Conservation (phyloP, 2,888 invertebrate genomes). For the Adelognathus sp. region DNA sequence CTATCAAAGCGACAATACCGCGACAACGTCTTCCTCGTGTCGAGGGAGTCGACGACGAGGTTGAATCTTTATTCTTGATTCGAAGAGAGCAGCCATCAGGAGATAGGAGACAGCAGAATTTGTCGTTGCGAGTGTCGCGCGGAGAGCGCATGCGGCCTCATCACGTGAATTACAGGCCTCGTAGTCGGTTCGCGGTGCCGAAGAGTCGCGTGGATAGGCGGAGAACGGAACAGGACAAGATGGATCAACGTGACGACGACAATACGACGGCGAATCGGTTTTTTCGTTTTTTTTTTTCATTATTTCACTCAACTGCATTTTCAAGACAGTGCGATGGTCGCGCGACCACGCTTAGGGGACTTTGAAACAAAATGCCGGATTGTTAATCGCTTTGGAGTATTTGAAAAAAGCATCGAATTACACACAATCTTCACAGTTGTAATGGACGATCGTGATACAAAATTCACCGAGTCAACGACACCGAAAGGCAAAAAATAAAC, state of each 20-base stretch:
- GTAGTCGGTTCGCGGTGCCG: slow-evolving; percentile 70
- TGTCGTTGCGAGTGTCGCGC: slow-evolving; percentile 78
- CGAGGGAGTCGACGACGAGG: slow-evolving; percentile 59
- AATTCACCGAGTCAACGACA: neutral
- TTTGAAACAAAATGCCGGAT: neutral
- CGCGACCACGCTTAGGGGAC: slow-evolving; percentile 27
- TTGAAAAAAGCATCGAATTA: neutral
- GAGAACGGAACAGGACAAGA: slow-evolving; percentile 70
- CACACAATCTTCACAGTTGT: neutral
- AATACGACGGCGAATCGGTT: slow-evolving; percentile 39
- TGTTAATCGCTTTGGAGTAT: neutral
- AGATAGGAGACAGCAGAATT: slow-evolving; percentile 63
- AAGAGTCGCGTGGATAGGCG: slow-evolving; percentile 81
- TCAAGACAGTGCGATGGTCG: slow-evolving; percentile 44
- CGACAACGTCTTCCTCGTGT: slow-evolving; percentile 33
- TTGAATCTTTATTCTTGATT: slow-evolving; percentile 66
- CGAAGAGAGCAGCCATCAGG: slow-evolving; percentile 6
- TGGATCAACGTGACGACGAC: slow-evolving; percentile 65
- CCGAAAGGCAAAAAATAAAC: neutral
- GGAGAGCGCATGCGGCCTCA: slow-evolving; percentile 76
- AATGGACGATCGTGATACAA: neutral
- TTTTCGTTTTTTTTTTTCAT: slow-evolving; percentile 5
- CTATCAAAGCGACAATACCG: slow-evolving; percentile 61
- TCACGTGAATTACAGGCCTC: slow-evolving; percentile 78
- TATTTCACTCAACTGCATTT: slow-evolving; percentile 38